Percentiles rank a stretch among this genome's conserved stretches.
phyloP scores from a whole-genome alignment of 1,140 invertebrate species.

The Eueides isabella region DNA sequence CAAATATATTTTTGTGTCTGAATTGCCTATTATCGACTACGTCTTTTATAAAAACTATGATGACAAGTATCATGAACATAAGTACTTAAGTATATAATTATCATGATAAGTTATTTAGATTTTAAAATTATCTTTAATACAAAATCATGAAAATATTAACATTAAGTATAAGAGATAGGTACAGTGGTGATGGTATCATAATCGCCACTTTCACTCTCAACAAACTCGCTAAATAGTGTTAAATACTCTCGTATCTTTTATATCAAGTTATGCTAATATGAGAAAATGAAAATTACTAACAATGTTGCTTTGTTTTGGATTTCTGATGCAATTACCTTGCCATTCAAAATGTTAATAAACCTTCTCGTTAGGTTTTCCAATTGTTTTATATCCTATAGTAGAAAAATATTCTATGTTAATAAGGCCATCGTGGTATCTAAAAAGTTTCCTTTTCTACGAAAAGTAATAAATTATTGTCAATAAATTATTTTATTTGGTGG shows the following conservation, averaged over 20 bases:
- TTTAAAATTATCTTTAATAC: not conserved
- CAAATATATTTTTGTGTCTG: too few species aligned
- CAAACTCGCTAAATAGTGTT: conserved; percentile 22
- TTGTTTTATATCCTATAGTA: not conserved
- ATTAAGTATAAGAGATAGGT: not conserved
- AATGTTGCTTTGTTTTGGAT: conserved; percentile 3
- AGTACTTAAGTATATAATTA: not conserved
- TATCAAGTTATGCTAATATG: conserved; percentile 23
- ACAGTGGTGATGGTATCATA: conserved; percentile 20
- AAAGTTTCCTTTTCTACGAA: too few species aligned
- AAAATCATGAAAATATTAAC: not conserved
- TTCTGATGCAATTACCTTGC: conserved; percentile 1
- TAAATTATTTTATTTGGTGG: too few species aligned
- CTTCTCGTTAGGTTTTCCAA: not conserved
- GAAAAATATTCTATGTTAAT: too few species aligned
- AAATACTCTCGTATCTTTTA: conserved; percentile 17
- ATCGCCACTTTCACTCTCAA: conserved; percentile 26
- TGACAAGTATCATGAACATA: not conserved
- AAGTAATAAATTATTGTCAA: too few species aligned
- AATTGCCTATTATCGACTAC: not conserved
- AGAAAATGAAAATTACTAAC: conserved; percentile 17
- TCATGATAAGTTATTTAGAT: not conserved
- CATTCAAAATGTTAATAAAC: conserved; percentile 2
- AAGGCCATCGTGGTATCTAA: too few species aligned
- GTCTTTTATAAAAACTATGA: not conserved